Conservation (phyloP, 2,888 invertebrate genomes). For the Melanargia galathea region DNA sequence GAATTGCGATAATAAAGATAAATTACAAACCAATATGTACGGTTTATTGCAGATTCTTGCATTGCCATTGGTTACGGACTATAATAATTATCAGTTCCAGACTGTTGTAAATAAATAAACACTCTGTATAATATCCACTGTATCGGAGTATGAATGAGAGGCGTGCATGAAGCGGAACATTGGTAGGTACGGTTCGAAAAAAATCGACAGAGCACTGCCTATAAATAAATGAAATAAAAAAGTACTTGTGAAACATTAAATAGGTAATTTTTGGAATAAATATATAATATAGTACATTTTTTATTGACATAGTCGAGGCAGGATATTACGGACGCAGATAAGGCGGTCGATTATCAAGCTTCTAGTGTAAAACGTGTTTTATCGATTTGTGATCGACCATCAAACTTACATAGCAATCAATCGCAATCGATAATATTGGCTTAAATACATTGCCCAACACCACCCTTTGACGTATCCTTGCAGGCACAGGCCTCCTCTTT, state of each 20-base stretch:
- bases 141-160: slow-evolving; percentile 39
- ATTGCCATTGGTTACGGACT: not conserved
- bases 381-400: not conserved
- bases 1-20: not conserved
- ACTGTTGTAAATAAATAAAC: not conserved
- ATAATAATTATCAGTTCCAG: too few species aligned
- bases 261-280: slow-evolving; percentile 58
- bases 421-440: too few species aligned
- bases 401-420: too few species aligned
- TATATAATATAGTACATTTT: slow-evolving; percentile 53
- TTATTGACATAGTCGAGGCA: slow-evolving; percentile 50
- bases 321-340: slow-evolving; percentile 50
- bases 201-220: slow-evolving; percentile 57
- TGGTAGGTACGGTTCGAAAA: slow-evolving; percentile 61
- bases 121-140: not conserved
- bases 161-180: slow-evolving; percentile 65
- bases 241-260: slow-evolving; percentile 63
- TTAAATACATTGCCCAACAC: too few species aligned
- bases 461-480: too few species aligned
- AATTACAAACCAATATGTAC: slow-evolving; percentile 24
- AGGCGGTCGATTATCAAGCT: slow-evolving; percentile 35
- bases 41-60: too few species aligned
- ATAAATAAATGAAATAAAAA: slow-evolving; percentile 54
- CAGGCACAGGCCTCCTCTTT: too few species aligned
- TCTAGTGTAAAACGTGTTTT: slow-evolving; percentile 36